Base-by-base conservation (phyloP, 2,888 invertebrate species). In the Acronicta leporina region DNA sequence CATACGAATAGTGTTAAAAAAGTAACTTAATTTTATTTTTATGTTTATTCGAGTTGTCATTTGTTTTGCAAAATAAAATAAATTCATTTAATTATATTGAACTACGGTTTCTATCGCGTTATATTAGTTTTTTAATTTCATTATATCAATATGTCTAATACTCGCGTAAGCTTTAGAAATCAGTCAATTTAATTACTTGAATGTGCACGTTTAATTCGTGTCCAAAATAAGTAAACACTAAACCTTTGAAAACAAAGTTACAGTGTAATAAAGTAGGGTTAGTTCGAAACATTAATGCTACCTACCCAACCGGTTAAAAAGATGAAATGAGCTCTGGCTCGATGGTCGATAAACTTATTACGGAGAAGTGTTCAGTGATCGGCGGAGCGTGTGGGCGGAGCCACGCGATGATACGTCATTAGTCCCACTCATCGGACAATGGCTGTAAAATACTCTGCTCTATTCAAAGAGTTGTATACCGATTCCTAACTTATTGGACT, bases 331-430 rank as follows among this genome's bases (percentile, higher is more conserved):
- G 76, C 77, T 78, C 78, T 64, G 75, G 78, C 73, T 73, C 76
- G 80, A 79, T 84, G 84, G 83, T 84, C 87, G 87, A 88, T 87
- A 87, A 89, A 88, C 85, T 88, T 88, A 90, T 87, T 89, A 88
- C 85, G 77, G 77, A 78, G 82, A 82, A 87, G 87, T 87, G 83
- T 86, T 84, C 87, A 82, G 81, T 83, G 87, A 84, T 86, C 83
- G 83, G 68, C 67, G 77, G 74, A 82, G 82, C 84, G 83, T 81
- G 83, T 80, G 85, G 85, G 86, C 84, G 86, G 84, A 81, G 77
- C 81, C 83, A 71, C 80, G 76, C 85, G 81, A 88, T 90, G 89
- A 89, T 87, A 82, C 84, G 83, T 85, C 86, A 87, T 89, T 87
- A 86, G 82, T 80, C 73, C 79, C 74, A 72, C 58, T 74, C 75